A percentile compares a stretch with the other conserved stretches of the same genome.
Evolutionary conservation across 2,113 vertebrate species (phyloP).

Genomic region (Elaphurus davidianus): DNA sequence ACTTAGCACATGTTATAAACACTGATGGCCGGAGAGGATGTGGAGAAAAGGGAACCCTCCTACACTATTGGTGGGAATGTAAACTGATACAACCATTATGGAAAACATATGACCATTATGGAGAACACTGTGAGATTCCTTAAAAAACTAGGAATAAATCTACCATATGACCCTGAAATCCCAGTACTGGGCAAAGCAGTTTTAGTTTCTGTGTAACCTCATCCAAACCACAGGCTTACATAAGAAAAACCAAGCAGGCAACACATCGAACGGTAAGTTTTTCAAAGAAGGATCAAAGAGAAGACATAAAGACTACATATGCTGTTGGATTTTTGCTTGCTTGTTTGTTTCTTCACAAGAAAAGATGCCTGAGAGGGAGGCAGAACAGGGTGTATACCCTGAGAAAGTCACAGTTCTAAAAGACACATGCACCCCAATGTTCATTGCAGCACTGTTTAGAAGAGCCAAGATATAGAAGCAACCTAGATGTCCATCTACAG

Average conservation of each 20-base stretch:
- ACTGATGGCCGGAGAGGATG: too few species aligned
- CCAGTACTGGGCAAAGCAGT: not conserved
- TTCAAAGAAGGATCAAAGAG: not conserved
- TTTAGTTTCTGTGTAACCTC: not conserved
- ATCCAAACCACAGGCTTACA: not conserved
- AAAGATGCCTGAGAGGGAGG: not conserved
- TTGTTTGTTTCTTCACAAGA: not conserved
- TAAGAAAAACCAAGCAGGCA: not conserved
- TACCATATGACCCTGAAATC: too few species aligned
- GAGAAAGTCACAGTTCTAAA: not conserved
- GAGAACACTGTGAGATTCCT: too few species aligned
- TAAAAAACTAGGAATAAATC: too few species aligned
- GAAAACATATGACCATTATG: too few species aligned
- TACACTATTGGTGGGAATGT: too few species aligned
- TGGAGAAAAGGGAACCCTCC: too few species aligned
- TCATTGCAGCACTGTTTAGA: not conserved
- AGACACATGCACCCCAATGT: not conserved
- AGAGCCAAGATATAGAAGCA: not conserved
- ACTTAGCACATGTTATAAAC: too few species aligned
- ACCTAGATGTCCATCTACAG: not conserved
- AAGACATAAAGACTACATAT: not conserved
- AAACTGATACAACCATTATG: too few species aligned
- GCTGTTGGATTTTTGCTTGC: not conserved
- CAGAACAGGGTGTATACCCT: fast-evolving
- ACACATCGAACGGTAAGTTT: not conserved